These are phyloP conservation scores for Anthopleura sola DNA, from an alignment of 64 coral and sea anemone species.

Conservation along the genomic window DNA sequence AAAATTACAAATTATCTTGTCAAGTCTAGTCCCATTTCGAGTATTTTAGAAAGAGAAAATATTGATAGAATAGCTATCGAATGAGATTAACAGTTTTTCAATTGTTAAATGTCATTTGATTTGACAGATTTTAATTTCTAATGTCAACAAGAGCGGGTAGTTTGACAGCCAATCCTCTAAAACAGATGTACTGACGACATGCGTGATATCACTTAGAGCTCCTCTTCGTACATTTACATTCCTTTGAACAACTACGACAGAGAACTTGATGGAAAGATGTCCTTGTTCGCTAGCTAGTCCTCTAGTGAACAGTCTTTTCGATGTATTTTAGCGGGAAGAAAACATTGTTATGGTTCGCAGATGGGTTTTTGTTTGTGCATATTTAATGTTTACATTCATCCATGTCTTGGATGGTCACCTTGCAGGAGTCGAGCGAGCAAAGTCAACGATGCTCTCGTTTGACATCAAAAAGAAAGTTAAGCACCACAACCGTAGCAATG, in stretches of 20 bases:
- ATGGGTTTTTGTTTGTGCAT: conserved; percentile 34
- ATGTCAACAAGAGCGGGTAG: conserved; percentile 22
- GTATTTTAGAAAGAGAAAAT: not conserved
- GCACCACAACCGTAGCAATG: conserved; percentile 41
- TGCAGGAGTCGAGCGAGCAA: conserved; percentile 27
- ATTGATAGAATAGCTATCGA: not conserved
- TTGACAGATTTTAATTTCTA: conserved; percentile 18
- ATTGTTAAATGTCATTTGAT: conserved; percentile 10
- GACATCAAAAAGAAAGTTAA: conserved; percentile 69
- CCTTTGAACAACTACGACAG: not conserved
- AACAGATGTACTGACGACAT: conserved; percentile 38
- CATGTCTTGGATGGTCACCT: not conserved
- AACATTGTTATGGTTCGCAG: conserved; percentile 40
- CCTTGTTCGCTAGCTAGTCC: not conserved
- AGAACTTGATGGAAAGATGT: not conserved
- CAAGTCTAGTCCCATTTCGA: not conserved
- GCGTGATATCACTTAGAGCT: conserved; percentile 38
- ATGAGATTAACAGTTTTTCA: not conserved
- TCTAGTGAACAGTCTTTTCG: conserved; percentile 1
- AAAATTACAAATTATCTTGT: too few species aligned
- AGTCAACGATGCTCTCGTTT: conserved; percentile 56
- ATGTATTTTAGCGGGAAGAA: conserved; percentile 39
- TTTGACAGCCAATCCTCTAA: conserved; percentile 16
- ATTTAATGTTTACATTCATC: not conserved
- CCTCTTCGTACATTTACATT: not conserved